Evolutionary conservation across 2,797 vertebrate species (phyloP).

Genomic region (Pempheris klunzingeri): DNA sequence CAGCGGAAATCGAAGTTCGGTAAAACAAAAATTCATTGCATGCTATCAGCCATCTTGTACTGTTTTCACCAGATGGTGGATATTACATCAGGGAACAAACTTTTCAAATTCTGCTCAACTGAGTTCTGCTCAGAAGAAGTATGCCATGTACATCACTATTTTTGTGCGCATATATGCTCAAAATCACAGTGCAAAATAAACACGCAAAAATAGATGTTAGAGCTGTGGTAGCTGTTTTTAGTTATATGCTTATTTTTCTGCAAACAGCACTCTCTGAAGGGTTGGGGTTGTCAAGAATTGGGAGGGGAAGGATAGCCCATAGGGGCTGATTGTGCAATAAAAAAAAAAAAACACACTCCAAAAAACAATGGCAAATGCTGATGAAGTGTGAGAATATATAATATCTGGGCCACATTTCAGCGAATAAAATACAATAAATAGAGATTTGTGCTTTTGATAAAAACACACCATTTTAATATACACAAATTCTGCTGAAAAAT

Average conservation of each 20-base stretch:
- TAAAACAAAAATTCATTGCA: too few species aligned
- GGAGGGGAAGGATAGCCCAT: constrained; percentile 55
- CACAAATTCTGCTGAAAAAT: constrained; percentile 22
- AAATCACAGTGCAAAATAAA: constrained; percentile 21
- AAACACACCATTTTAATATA: constrained; percentile 31
- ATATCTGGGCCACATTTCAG: constrained; percentile 63
- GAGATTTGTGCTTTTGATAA: constrained; percentile 38
- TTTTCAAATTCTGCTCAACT: constrained; percentile 31
- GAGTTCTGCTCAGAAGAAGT: constrained; percentile 15
- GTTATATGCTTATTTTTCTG: constrained; percentile 55
- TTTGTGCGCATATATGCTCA: constrained; percentile 21
- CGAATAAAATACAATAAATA: constrained; percentile 46
- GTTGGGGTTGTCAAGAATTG: constrained; percentile 47
- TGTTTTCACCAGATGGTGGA: constrained; percentile 11
- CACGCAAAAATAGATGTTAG: constrained; percentile 41
- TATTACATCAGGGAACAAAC: constrained; percentile 25
- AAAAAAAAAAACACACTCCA: constrained; percentile 53
- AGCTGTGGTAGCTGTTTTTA: constrained; percentile 43
- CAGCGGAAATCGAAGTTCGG: too few species aligned
- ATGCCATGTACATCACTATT: background rate
- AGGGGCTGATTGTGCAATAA: constrained; percentile 60
- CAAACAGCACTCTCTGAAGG: constrained; percentile 56
- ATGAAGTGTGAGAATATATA: constrained; percentile 58
- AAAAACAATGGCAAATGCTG: constrained; percentile 42
- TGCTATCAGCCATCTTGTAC: background rate